Conservation (phyloP, 2,888 invertebrate genomes). For the Xylota segnis region DNA sequence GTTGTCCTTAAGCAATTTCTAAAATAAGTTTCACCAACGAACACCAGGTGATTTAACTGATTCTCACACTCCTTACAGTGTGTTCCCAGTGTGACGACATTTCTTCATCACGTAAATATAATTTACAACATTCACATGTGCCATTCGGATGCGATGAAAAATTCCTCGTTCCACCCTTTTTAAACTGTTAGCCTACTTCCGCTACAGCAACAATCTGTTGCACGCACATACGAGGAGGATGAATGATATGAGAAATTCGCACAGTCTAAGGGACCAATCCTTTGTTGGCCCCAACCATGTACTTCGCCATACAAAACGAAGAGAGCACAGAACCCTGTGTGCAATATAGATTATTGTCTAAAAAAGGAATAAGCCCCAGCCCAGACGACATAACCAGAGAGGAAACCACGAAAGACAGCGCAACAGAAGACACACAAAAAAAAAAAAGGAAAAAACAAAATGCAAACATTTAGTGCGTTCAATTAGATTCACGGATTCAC, state of each 20-base stretch:
- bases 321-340: constrained; percentile 3
- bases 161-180: constrained; percentile 18
- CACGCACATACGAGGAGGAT: constrained; percentile 31
- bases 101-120: constrained; percentile 2
- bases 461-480: constrained; percentile 66
- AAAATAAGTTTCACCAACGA: neutral
- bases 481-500: constrained; percentile 75
- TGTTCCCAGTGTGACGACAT: neutral
- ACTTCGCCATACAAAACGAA: neutral
- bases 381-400: constrained; percentile 20
- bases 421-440: constrained; percentile 22
- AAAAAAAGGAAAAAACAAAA: constrained; percentile 24
- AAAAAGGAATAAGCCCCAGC: constrained; percentile 5
- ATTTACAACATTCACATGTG: constrained; percentile 51
- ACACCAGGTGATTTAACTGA: constrained; percentile 12
- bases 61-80: neutral
- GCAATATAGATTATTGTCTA: constrained; percentile 32
- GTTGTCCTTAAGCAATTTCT: no score
- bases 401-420: constrained; percentile 45
- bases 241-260: constrained; percentile 64
- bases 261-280: constrained; percentile 59
- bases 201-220: constrained; percentile 67
- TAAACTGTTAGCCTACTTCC: constrained; percentile 71
- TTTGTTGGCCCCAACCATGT: constrained; percentile 48
- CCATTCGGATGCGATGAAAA: neutral